Evolutionary conservation across 1,140 invertebrate genomes (phyloP).

Genomic region (Drosophila kurseongensis): DNA sequence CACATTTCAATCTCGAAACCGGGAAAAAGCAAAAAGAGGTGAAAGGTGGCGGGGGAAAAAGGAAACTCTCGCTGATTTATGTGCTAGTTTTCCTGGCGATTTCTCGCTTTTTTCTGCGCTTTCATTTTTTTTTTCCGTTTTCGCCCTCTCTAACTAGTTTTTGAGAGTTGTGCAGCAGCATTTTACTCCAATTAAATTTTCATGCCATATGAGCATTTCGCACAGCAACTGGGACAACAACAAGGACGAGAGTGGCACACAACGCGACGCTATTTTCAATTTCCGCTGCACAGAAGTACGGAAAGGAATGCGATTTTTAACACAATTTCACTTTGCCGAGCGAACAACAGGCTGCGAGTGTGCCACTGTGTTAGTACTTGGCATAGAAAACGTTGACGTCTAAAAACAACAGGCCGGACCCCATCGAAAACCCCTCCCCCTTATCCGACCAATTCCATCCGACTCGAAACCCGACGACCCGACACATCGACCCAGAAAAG

Average conservation of each 20-base stretch:
- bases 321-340: constrained; percentile 65
- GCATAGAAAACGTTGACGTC: constrained; percentile 61
- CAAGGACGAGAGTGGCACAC: constrained; percentile 55
- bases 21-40: constrained; percentile 10
- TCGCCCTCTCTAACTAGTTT: constrained; percentile 69
- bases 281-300: constrained; percentile 65
- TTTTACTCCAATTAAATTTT: constrained; percentile 82
- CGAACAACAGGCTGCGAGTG: constrained; percentile 31
- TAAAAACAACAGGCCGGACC: constrained; percentile 39
- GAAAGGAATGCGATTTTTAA: constrained; percentile 74
- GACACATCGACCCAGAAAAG: constrained; percentile 46
- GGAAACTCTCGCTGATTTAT: constrained; percentile 58
- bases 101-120: constrained; percentile 23
- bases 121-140: constrained; percentile 31
- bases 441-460: constrained; percentile 15
- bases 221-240: constrained; percentile 47
- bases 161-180: constrained; percentile 74
- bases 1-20: constrained; percentile 69
- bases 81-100: constrained; percentile 33
- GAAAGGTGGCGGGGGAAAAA: constrained; percentile 19
- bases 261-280: constrained; percentile 75
- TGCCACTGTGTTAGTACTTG: constrained; percentile 48
- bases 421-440: neutral
- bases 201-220: constrained; percentile 78
- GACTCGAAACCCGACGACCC: constrained; percentile 50